These are phyloP conservation scores for Andrena chrysosceles DNA, from an alignment of 2,888 invertebrate genomes.

Conservation along the genomic window DNA sequence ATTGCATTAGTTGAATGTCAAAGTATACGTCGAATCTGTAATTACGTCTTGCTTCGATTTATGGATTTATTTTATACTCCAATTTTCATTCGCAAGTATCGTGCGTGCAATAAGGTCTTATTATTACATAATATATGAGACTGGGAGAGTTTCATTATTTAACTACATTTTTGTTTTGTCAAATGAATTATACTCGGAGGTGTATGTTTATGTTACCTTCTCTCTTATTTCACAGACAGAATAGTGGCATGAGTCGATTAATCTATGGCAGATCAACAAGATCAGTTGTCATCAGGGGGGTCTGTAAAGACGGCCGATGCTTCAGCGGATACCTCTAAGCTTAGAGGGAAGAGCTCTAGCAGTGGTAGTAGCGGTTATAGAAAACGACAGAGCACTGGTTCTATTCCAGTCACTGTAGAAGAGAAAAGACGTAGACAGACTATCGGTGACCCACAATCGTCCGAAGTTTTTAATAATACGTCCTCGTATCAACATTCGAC, in stretches of 20 bases:
- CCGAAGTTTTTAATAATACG: slow-evolving; percentile 72
- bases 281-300: slow-evolving; percentile 85
- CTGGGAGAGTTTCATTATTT: background rate
- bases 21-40: background rate
- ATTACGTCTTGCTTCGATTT: slow-evolving; percentile 9
- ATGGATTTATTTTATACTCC: background rate
- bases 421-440: slow-evolving; percentile 82
- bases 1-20: slow-evolving; percentile 10
- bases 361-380: slow-evolving; percentile 79
- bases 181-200: background rate
- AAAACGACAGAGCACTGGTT: slow-evolving; percentile 82
- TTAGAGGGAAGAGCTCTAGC: slow-evolving; percentile 81
- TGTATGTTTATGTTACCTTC: slow-evolving; percentile 25
- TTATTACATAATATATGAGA: slow-evolving; percentile 39
- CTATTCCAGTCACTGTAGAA: slow-evolving; percentile 77
- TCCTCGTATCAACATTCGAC: slow-evolving; percentile 74
- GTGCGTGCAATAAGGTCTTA: slow-evolving; percentile 2
- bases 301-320: slow-evolving; percentile 85
- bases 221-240: slow-evolving; percentile 79
- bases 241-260: slow-evolving; percentile 85
- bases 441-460: slow-evolving; percentile 76
- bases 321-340: slow-evolving; percentile 84
- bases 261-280: slow-evolving; percentile 86
- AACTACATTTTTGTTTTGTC: too few species aligned
- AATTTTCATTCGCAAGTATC: slow-evolving; percentile 3